Evolutionary conservation across 2,113 vertebrate species (phyloP).

Genomic region (Pelmatolapia mariae): DNA sequence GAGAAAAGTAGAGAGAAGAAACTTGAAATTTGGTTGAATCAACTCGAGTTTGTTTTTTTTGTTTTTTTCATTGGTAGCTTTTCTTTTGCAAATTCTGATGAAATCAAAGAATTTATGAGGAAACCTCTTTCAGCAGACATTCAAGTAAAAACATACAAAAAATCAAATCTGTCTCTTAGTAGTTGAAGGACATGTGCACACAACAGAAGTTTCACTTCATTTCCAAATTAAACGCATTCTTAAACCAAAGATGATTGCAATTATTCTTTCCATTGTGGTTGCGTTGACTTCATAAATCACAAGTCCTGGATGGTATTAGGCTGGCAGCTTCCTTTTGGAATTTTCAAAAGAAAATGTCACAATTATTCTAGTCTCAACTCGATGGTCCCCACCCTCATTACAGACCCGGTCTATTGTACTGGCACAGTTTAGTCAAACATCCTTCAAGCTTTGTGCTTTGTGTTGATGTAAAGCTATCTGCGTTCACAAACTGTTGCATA

Average conservation of each 20-base stretch:
- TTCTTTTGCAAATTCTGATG: neutral
- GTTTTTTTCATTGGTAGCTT: neutral
- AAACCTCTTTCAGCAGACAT: neutral
- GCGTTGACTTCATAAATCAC: slow-evolving; percentile 30
- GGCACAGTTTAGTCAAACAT: slow-evolving; percentile 14
- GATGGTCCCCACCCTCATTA: slow-evolving; percentile 43
- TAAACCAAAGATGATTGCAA: slow-evolving; percentile 30
- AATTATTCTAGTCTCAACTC: slow-evolving; percentile 20
- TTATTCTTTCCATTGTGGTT: slow-evolving; percentile 47
- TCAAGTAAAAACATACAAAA: neutral
- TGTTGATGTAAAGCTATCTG: neutral
- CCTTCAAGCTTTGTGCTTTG: neutral
- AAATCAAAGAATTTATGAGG: neutral
- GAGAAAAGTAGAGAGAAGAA: neutral
- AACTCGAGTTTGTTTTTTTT: neutral
- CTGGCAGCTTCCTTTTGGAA: slow-evolving; percentile 44
- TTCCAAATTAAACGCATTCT: slow-evolving; percentile 21
- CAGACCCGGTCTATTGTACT: slow-evolving; percentile 2
- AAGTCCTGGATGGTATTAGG: slow-evolving; percentile 24
- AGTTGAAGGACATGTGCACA: neutral
- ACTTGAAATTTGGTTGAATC: neutral
- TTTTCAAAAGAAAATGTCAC: slow-evolving; percentile 38
- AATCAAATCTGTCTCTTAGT: neutral
- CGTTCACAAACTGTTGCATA: slow-evolving; percentile 22
- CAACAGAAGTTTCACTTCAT: slow-evolving; percentile 4